Evolutionary conservation across 2,113 vertebrate species (phyloP).

Genomic region (Heterotis niloticus): DNA sequence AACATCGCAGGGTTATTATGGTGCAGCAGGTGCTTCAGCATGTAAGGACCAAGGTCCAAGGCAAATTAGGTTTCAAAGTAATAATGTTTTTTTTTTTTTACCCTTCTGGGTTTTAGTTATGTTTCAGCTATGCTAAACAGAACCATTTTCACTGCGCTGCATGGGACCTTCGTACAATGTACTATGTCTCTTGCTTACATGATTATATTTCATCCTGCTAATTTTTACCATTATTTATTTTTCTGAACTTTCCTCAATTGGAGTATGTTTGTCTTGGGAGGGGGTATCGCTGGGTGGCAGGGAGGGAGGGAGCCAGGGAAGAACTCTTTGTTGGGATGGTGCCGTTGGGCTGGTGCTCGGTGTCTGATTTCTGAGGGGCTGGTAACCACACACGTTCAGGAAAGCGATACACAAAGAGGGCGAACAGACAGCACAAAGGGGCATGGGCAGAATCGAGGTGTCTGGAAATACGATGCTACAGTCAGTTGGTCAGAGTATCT

Average conservation of each 20-base stretch:
- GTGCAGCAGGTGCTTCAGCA: not conserved
- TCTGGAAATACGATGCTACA: not conserved
- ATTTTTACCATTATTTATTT: not conserved
- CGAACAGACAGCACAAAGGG: constrained; percentile 37
- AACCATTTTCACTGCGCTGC: too few species aligned
- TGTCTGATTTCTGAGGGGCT: constrained; percentile 41
- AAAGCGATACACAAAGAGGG: constrained; percentile 37
- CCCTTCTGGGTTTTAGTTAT: too few species aligned
- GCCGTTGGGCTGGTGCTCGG: constrained; percentile 25
- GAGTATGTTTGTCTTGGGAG: too few species aligned
- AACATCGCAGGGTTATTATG: not conserved
- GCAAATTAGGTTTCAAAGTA: too few species aligned
- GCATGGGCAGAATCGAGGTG: constrained; percentile 51
- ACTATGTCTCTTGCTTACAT: not conserved
- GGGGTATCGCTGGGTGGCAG: not conserved
- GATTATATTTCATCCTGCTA: not conserved
- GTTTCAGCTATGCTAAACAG: too few species aligned
- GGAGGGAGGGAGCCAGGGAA: constrained; percentile 19
- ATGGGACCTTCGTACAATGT: not conserved
- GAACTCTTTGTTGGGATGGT: constrained; percentile 31
- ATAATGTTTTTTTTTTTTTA: too few species aligned
- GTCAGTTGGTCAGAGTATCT: not conserved
- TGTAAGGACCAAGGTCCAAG: not conserved
- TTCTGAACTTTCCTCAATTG: not conserved
- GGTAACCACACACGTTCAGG: constrained; percentile 32